phyloP scores from a whole-genome alignment of 2,888 invertebrate genomes.

The Drosophila imparisetae region DNA sequence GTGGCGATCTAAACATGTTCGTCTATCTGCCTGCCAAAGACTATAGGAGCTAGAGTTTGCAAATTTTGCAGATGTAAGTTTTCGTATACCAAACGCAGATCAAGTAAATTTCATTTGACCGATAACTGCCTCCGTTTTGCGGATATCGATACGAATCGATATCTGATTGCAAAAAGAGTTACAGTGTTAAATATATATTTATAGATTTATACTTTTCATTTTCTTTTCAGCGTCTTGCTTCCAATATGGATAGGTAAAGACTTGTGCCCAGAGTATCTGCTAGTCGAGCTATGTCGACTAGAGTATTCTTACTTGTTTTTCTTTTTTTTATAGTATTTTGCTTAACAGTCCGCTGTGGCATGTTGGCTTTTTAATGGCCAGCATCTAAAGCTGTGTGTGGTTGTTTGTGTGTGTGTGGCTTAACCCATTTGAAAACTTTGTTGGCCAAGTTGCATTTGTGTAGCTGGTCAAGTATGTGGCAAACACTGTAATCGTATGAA shows the following conservation, averaged over 20 bases:
- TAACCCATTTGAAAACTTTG: slow-evolving; percentile 46
- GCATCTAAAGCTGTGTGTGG: slow-evolving; percentile 57
- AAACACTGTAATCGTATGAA: not conserved
- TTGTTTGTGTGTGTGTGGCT: slow-evolving; percentile 31
- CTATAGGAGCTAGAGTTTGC: not conserved
- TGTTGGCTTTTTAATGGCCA: slow-evolving; percentile 69
- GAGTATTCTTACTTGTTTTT: not conserved
- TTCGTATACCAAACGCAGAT: not conserved
- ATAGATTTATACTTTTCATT: not conserved
- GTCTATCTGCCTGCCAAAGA: not conserved
- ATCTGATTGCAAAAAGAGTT: not conserved
- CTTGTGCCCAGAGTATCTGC: not conserved
- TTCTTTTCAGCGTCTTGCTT: not conserved
- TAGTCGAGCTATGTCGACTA: not conserved
- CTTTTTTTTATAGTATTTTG: slow-evolving; percentile 42
- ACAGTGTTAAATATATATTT: not conserved
- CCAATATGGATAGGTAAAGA: not conserved
- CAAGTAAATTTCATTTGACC: not conserved
- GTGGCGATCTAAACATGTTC: not conserved
- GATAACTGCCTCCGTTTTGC: not conserved
- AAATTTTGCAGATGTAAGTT: not conserved
- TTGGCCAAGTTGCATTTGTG: slow-evolving; percentile 42
- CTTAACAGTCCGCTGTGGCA: slow-evolving; percentile 55
- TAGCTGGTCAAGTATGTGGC: slow-evolving; percentile 34
- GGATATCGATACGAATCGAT: not conserved